These are phyloP conservation scores for Empis livida DNA, from an alignment of 2,888 invertebrate species.

Conservation along the genomic window DNA sequence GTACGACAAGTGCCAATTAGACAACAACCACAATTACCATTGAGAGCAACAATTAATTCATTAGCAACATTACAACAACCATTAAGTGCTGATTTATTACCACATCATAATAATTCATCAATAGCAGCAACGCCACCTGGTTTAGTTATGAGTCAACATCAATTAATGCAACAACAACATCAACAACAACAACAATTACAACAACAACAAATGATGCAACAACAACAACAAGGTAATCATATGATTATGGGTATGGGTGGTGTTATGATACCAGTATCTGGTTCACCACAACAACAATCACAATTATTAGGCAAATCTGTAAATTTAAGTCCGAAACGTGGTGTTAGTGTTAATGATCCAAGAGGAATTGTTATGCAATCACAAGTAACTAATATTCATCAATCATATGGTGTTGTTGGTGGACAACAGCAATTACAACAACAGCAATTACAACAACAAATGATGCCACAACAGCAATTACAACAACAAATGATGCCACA, in stretches of 20 bases:
- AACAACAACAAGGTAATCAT: slow-evolving; percentile 13
- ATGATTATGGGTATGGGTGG: slow-evolving; percentile 5
- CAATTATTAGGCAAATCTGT: slow-evolving; percentile 10
- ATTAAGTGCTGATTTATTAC: slow-evolving; percentile 29
- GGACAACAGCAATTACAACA: slow-evolving; percentile 9
- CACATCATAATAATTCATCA: slow-evolving; percentile 23
- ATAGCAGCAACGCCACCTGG: slow-evolving; percentile 8
- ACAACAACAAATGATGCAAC: slow-evolving; percentile 9
- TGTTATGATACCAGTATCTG: slow-evolving; percentile 3
- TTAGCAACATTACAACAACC: slow-evolving; percentile 15
- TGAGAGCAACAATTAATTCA: slow-evolving; percentile 21
- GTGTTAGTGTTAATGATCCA: background rate
- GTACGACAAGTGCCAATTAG: slow-evolving; percentile 34
- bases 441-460: slow-evolving; percentile 18
- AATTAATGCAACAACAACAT: slow-evolving; percentile 11
- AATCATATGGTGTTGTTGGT: slow-evolving; percentile 26
- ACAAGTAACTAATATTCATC: slow-evolving; percentile 29
- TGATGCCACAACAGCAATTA: slow-evolving; percentile 18
- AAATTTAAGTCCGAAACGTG: slow-evolving; percentile 13
- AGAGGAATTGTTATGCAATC: slow-evolving; percentile 16
- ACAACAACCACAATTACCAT: slow-evolving; percentile 18
- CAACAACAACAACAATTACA: slow-evolving; percentile 12
- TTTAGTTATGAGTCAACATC: slow-evolving; percentile 7
- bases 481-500: slow-evolving; percentile 10
- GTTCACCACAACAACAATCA: slow-evolving; percentile 9